Base-by-base conservation (phyloP, 2,113 vertebrate genomes). In the Tachycineta bicolor region DNA sequence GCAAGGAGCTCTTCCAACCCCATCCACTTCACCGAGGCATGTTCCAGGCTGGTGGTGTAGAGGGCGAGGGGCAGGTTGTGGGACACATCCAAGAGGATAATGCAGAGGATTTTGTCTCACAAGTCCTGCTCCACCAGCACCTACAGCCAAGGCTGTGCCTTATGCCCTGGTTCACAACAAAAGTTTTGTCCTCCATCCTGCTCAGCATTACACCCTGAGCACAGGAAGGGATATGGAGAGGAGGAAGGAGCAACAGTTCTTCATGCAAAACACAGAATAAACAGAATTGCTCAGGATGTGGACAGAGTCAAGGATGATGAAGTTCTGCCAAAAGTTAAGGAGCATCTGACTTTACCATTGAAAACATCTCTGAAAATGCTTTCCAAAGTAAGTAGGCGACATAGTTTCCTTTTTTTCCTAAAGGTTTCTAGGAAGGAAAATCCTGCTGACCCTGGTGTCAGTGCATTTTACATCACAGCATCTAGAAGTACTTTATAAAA, bases 311-410 rank as follows among this genome's bases (percentile, higher is more conserved):
- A 70, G 77, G 60, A 69, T 24, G 12, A 25, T 23, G 23, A 93
- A 86, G 8, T 74, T 80, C 79, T 86, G 67, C 55, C 59, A 71
- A 71, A 95, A 95, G 44, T 39, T 87, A 87, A 49, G 50, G 24
- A 92, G 49, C 58, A 69, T 84, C 76, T 93, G 63, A 78, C 58
- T 86, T 80, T 75, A 68, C 34, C 56, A 18, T 24, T 92, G 90
- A 95, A 93, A 88, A 83, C 17, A 50, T 55, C 67, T 37, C 59
- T 2, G 2, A 81, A 44, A 28, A 63, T 60, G 26, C 31, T 64
- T 92, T 94, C 91, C 89, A 92, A 84, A 87, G 25, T 34, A 90
- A 96, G 89, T 37, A 78, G 90, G 20, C 41, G 62, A 29, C 2
- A 5, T 23, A 53, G 10, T 29, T 17, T 73, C 4, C 4, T 19